Conservation (phyloP, 2,113 vertebrate species). For the Rhinogobius similis region DNA sequence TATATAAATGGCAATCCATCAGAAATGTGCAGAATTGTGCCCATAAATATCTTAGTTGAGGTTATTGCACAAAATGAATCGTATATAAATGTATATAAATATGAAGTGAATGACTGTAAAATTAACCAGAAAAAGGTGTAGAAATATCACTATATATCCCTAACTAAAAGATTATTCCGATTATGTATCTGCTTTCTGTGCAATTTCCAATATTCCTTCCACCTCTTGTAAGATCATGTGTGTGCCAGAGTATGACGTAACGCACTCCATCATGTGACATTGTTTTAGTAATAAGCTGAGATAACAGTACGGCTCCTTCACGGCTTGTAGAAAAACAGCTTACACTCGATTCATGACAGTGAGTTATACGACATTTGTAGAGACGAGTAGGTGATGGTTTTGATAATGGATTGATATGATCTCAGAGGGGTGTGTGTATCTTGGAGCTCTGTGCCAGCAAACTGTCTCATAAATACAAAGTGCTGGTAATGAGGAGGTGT, state of each 20-base stretch:
- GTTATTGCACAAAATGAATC: too few relatives aligned
- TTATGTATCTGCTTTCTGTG: too few relatives aligned
- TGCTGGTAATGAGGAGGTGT: constrained; percentile 9
- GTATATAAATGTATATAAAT: too few relatives aligned
- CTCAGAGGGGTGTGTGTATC: neutral
- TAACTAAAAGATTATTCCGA: too few relatives aligned
- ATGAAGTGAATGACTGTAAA: too few relatives aligned
- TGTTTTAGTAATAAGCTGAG: neutral
- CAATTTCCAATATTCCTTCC: too few relatives aligned
- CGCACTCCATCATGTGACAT: neutral
- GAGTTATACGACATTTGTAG: neutral
- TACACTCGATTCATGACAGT: neutral
- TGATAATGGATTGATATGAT: constrained; percentile 9
- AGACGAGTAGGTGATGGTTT: neutral
- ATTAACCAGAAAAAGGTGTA: too few relatives aligned
- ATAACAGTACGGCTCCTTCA: constrained; percentile 5
- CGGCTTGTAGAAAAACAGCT: neutral
- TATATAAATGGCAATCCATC: too few relatives aligned
- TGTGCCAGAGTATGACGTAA: neutral
- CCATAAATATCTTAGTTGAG: too few relatives aligned
- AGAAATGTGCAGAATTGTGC: too few relatives aligned
- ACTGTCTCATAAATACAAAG: constrained; percentile 10
- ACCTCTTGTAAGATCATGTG: neutral
- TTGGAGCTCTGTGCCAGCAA: constrained; percentile 2
- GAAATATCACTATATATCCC: too few relatives aligned